These are phyloP conservation scores for Tineola bisselliella DNA, from an alignment of 2,888 invertebrate genomes.

Conservation along the genomic window DNA sequence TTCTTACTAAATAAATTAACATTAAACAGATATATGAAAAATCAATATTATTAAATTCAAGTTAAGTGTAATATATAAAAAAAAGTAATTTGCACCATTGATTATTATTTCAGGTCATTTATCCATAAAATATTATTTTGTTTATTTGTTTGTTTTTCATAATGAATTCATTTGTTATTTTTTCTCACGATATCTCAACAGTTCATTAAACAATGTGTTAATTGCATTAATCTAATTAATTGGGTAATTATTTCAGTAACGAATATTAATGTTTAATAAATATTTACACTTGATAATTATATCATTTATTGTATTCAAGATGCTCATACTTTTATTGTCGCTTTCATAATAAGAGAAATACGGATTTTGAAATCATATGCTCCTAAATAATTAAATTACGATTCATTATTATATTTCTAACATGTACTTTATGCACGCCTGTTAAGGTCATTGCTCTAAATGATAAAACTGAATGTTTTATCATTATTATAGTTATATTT, in stretches of 20 bases:
- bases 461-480: not conserved
- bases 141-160: too few relatives aligned
- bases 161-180: not conserved
- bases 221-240: not conserved
- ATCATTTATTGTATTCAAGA: too few relatives aligned
- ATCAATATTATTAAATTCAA: too few relatives aligned
- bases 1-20: too few relatives aligned
- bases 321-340: too few relatives aligned
- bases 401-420: not conserved
- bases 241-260: not conserved
- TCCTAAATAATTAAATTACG: not conserved
- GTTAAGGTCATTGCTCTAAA: not conserved
- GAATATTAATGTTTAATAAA: not conserved
- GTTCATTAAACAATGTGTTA: not conserved
- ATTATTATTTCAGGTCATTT: too few relatives aligned
- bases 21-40: too few relatives aligned
- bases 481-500: not conserved
- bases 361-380: not conserved
- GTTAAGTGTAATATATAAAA: too few relatives aligned
- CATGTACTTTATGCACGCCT: not conserved
- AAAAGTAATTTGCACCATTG: too few relatives aligned
- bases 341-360: too few relatives aligned
- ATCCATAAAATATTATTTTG: too few relatives aligned
- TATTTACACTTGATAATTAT: not conserved
- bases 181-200: not conserved